A percentile compares a stretch with the other conserved stretches of the same genome.
These are phyloP conservation scores for Phyllotreta cruciferae DNA, from an alignment of 2,888 invertebrate species.

Conservation along the genomic window DNA sequence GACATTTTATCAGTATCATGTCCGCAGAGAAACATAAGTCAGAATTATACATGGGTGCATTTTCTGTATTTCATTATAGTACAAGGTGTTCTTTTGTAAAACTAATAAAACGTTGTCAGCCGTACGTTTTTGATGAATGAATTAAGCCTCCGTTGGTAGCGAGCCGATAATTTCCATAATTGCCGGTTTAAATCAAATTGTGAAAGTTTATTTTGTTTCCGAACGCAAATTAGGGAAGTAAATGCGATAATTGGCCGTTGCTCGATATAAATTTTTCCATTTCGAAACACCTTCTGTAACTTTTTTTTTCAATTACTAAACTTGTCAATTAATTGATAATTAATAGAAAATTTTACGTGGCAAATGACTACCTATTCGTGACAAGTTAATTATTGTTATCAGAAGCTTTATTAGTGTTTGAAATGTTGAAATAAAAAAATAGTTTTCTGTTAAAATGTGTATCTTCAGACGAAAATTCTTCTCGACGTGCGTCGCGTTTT, in stretches of 20 bases:
- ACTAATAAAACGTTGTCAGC: conserved; percentile 36
- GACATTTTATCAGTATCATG: conserved; percentile 21
- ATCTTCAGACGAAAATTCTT: too few species aligned
- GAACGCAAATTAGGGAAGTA: conserved; percentile 4
- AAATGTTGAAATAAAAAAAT: too few species aligned
- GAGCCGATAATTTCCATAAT: conserved; percentile 21
- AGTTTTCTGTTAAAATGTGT: too few species aligned
- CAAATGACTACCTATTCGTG: too few species aligned
- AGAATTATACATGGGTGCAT: conserved; percentile 54
- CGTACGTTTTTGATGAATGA: conserved; percentile 30
- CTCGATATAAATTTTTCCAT: background rate
- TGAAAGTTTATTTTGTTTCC: conserved; percentile 5
- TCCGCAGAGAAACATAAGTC: conserved; percentile 52
- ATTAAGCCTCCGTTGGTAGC: conserved; percentile 15
- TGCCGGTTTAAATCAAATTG: conserved; percentile 21
- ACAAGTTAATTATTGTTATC: too few species aligned
- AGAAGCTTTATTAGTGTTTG: too few species aligned
- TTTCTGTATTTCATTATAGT: conserved; percentile 52
- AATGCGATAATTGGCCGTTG: conserved; percentile 10
- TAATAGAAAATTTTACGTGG: too few species aligned
- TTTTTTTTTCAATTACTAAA: too few species aligned
- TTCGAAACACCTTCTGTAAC: too few species aligned
- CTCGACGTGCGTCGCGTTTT: too few species aligned
- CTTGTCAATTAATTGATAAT: too few species aligned
- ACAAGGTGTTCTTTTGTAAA: conserved; percentile 40